Evolutionary conservation across 2,888 invertebrate genomes (phyloP), one percentile per base, ranked within the genome.

Genomic region (Ichneumoninae sp.): DNA sequence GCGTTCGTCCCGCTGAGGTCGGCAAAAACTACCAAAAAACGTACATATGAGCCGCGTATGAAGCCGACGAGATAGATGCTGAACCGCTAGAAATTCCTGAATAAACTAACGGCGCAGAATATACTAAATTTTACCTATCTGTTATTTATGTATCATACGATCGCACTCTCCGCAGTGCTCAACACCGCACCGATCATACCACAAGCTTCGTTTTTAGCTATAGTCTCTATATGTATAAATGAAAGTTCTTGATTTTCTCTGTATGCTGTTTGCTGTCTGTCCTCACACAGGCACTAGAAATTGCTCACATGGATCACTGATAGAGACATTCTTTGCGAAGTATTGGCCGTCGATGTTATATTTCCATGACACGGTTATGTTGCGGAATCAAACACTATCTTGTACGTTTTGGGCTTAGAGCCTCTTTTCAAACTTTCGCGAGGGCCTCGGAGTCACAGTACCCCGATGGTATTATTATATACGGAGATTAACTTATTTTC

Each of bases 21-120:
- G 80, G 80, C 72, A 36, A 81, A 47, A 81, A 81, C 65, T 72
- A 62, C 60, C 72, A 26, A 40, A 75, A 66, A 33, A 36, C 60
- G 69, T 22, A 60, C 54, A 70, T 50, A 62, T 16, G 22, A 65
- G 26, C 8, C 26, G 44, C 54, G 71, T 26, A 71, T 60, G n/a
- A 26, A 47, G 40, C 8, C 30, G 13, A 50, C 54, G 16, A 8
- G 57, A 76, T 71, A 50, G 26, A 75, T 66, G 60, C 40, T 54
- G 52, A 75, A 65, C 52, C 10, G 26, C 19, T 60, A 47, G 62
- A 50, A 44, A 70, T 69, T 75, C 50, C 1, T 19, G 68, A 40
- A 36, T 60, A 47, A 69, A 72, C 69, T 68, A 57, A 71, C 57
- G 57, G 47, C 54, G 47, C 40, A 10, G 30, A 57, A 33, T 19